These are phyloP conservation scores for Aphelinus atriplicis DNA, from an alignment of 1,140 invertebrate genomes.

Conservation along the genomic window DNA sequence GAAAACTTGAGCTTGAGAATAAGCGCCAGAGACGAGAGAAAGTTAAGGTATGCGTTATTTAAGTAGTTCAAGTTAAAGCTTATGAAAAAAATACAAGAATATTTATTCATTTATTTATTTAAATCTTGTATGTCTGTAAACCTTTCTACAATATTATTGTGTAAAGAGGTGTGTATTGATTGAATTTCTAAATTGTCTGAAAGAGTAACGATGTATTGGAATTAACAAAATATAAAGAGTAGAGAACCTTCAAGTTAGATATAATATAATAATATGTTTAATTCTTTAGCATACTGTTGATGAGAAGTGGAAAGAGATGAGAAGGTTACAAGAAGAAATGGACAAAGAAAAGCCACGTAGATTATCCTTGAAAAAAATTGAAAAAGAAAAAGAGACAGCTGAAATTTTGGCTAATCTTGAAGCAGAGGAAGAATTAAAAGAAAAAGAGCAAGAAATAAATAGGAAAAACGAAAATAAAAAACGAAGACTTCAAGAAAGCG, in stretches of 20 bases:
- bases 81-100: background rate
- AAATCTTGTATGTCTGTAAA: no score
- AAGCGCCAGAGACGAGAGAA: constrained; percentile 56
- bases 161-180: no score
- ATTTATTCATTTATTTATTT: no score
- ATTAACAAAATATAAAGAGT: background rate
- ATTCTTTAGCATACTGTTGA: constrained; percentile 51
- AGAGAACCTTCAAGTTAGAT: constrained; percentile 6
- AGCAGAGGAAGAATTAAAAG: constrained; percentile 56
- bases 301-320: constrained; percentile 56
- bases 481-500: constrained; percentile 49
- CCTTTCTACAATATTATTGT: no score
- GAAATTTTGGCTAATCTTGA: constrained; percentile 52
- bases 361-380: constrained; percentile 49
- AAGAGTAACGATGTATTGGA: no score
- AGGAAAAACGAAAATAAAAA: constrained; percentile 57
- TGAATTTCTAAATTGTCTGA: no score
- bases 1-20: constrained; percentile 58
- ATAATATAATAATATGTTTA: background rate
- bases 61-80: constrained; percentile 4
- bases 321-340: constrained; percentile 54
- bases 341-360: constrained; percentile 52
- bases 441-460: constrained; percentile 54
- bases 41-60: constrained; percentile 51
- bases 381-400: constrained; percentile 56